phyloP scores from a whole-genome alignment of 2,888 invertebrate species.

The Taenaris catops region DNA sequence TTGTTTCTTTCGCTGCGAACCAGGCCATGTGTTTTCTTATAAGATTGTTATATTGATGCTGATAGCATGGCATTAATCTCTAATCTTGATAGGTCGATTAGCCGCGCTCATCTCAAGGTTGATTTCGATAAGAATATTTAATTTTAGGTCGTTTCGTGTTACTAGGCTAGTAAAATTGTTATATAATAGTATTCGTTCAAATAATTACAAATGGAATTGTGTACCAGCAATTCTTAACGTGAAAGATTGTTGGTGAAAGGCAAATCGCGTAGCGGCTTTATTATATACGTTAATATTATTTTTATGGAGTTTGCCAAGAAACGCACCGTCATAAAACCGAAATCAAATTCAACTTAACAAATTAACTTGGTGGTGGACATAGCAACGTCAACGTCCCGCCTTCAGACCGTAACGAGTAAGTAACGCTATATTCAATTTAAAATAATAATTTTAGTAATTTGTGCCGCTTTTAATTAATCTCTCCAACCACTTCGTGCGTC shows the following conservation, averaged over 20 bases:
- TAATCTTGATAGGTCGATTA: too few relatives aligned
- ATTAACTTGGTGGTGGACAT: slow-evolving; percentile 33
- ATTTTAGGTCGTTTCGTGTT: too few relatives aligned
- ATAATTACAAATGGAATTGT: too few relatives aligned
- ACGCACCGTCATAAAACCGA: slow-evolving; percentile 29
- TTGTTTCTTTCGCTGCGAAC: too few relatives aligned
- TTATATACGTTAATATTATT: slow-evolving; percentile 4
- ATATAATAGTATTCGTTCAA: too few relatives aligned
- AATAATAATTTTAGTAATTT: slow-evolving; percentile 48
- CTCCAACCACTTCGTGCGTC: slow-evolving; percentile 9
- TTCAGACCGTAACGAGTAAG: slow-evolving; percentile 59
- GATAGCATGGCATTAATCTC: too few relatives aligned
- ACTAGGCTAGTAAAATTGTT: too few relatives aligned
- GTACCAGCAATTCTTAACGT: neutral
- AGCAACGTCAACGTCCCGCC: slow-evolving; percentile 49
- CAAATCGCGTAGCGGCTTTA: slow-evolving; percentile 7
- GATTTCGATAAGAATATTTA: too few relatives aligned
- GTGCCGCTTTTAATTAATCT: slow-evolving; percentile 46
- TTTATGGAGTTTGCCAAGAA: slow-evolving; percentile 8
- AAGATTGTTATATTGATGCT: too few relatives aligned
- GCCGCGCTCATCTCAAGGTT: too few relatives aligned
- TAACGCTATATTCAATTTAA: slow-evolving; percentile 60
- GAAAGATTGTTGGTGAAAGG: slow-evolving; percentile 13
- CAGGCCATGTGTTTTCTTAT: too few relatives aligned
- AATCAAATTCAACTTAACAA: slow-evolving; percentile 34